Evolutionary conservation across 2,113 vertebrate genomes (phyloP).

Genomic region (Cebus imitator): DNA sequence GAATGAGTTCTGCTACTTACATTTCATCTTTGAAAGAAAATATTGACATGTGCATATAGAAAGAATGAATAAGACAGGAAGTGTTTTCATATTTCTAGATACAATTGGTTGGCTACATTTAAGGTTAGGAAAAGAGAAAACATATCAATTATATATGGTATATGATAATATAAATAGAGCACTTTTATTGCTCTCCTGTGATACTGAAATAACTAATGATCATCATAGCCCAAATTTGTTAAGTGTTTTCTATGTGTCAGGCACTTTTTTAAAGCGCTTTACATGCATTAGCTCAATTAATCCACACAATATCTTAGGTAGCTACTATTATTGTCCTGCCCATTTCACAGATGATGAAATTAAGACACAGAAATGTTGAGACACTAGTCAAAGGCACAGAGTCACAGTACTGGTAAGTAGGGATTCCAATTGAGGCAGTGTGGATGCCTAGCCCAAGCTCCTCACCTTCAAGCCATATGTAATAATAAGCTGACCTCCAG

Average conservation of each 20-base stretch:
- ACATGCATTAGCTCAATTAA: background rate
- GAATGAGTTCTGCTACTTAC: background rate
- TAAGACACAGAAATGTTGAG: background rate
- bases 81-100: background rate
- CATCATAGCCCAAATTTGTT: background rate
- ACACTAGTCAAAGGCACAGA: background rate
- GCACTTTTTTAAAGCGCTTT: background rate
- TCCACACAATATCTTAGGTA: background rate
- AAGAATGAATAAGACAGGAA: background rate
- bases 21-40: slow-evolving; percentile 38
- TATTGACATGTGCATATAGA: background rate
- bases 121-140: background rate
- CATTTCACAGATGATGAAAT: slow-evolving; percentile 11
- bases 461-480: background rate
- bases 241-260: background rate
- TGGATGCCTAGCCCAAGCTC: background rate
- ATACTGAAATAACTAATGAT: background rate
- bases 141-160: background rate
- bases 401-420: background rate
- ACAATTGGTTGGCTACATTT: background rate
- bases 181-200: background rate
- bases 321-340: background rate
- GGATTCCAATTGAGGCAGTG: background rate
- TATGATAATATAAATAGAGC: background rate
- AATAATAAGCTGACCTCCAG: background rate